Percentiles rank a stretch among this genome's conserved stretches.
phyloP scores from a whole-genome alignment of 2,888 invertebrate genomes.

The Aleiodes testaceus region DNA sequence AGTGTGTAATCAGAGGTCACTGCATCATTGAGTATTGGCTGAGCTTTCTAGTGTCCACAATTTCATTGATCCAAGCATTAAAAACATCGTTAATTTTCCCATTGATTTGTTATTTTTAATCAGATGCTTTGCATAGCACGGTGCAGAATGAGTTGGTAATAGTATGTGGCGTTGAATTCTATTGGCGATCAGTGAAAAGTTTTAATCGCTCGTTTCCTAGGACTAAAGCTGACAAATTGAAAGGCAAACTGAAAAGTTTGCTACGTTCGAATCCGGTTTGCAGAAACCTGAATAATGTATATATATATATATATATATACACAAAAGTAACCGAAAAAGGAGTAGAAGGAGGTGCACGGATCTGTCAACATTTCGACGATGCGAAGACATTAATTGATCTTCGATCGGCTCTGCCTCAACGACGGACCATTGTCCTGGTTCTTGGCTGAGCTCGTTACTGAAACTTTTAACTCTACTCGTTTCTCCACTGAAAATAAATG shows the following conservation, averaged over 20 bases:
- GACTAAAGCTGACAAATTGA: conserved; percentile 57
- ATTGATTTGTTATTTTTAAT: too few species aligned
- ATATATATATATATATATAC: neutral
- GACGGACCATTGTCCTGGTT: conserved; percentile 28
- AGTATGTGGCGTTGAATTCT: conserved; percentile 14
- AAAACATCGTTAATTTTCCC: too few species aligned
- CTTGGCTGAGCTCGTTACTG: conserved; percentile 20
- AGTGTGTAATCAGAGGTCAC: neutral
- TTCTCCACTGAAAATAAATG: neutral
- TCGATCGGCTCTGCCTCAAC: conserved; percentile 25
- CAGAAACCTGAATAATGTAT: conserved; percentile 3
- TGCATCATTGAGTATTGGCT: neutral
- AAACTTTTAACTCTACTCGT: conserved; percentile 27
- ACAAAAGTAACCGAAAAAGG: neutral
- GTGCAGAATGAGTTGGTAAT: neutral
- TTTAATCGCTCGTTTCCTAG: conserved; percentile 58
- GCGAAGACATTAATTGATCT: conserved; percentile 42
- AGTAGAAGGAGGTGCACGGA: conserved; percentile 30
- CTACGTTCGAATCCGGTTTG: conserved; percentile 43
- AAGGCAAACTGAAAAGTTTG: conserved; percentile 57
- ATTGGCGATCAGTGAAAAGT: conserved; percentile 48
- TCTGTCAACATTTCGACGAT: conserved; percentile 43
- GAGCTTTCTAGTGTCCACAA: too few species aligned
- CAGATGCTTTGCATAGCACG: neutral
- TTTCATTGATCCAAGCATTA: too few species aligned